Evolutionary conservation across 2,888 invertebrate genomes (phyloP).

Genomic region (Cephus runcator): DNA sequence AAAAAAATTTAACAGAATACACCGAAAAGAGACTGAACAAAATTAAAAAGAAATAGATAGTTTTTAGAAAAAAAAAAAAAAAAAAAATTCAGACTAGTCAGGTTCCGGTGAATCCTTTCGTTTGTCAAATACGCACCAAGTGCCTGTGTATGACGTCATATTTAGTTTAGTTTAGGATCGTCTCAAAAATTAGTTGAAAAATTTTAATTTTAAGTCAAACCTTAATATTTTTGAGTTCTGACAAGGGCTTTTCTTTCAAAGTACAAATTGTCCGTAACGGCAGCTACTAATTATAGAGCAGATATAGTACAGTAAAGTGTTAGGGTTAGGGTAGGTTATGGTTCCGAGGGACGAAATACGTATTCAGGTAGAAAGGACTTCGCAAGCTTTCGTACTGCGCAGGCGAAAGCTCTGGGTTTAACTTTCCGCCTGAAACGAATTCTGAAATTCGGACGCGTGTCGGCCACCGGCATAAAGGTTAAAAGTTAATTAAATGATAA

Average conservation of each 20-base stretch:
- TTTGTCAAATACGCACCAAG: conserved; percentile 23
- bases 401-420: not conserved
- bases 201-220: conserved; percentile 17
- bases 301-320: not conserved
- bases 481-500: not conserved
- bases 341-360: not conserved
- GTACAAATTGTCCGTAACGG: conserved; percentile 30
- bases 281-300: conserved; percentile 29
- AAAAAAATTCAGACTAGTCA: not conserved
- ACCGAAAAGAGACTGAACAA: conserved; percentile 2
- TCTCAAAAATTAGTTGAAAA: conserved; percentile 3
- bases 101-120: conserved; percentile 7
- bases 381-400: not conserved
- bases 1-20: not conserved
- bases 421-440: not conserved
- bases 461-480: not conserved
- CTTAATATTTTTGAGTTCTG: conserved; percentile 7
- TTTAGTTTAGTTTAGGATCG: conserved; percentile 11
- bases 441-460: not conserved
- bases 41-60: not conserved
- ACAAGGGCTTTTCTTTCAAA: conserved; percentile 2
- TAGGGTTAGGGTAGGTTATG: conserved; percentile 2
- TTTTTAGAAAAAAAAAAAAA: not conserved
- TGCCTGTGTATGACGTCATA: conserved; percentile 23
- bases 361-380: not conserved